Evolutionary conservation across 2,888 invertebrate species (phyloP).

Genomic region (Acronicta alni): DNA sequence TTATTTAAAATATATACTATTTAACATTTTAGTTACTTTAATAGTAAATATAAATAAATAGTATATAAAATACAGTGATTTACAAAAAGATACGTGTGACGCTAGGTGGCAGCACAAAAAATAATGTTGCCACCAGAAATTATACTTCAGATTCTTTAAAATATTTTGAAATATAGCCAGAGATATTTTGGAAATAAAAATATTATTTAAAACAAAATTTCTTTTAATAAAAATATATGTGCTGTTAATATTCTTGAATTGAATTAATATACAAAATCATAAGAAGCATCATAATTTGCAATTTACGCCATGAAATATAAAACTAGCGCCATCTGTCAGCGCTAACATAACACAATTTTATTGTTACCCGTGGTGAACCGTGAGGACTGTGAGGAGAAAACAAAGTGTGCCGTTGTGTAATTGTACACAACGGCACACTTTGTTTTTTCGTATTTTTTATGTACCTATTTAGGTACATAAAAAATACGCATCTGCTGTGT

Average conservation of each 20-base stretch:
- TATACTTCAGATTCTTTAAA: constrained; percentile 1
- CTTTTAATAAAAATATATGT: neutral
- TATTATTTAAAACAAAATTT: neutral
- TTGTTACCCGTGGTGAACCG: too few relatives aligned
- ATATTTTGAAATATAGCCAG: constrained; percentile 20
- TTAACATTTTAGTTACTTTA: rapidly evolving
- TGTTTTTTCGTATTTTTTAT: too few relatives aligned
- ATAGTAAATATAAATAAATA: neutral
- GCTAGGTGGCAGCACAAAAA: constrained; percentile 50
- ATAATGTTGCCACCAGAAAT: constrained; percentile 35
- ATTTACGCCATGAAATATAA: too few relatives aligned
- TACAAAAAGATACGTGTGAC: constrained; percentile 4
- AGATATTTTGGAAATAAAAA: constrained; percentile 6
- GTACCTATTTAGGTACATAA: too few relatives aligned
- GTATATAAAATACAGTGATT: constrained; percentile 15
- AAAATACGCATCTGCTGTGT: too few relatives aligned
- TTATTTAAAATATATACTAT: neutral
- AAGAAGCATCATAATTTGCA: too few relatives aligned
- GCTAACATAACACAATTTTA: neutral
- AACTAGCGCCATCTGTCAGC: too few relatives aligned
- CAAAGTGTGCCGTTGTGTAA: too few relatives aligned
- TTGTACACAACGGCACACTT: too few relatives aligned
- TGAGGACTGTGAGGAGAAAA: too few relatives aligned
- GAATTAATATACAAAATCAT: too few relatives aligned
- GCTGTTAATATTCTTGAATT: too few relatives aligned